Conservation (phyloP, 2,888 invertebrate genomes). For the Platypus cylindrus region DNA sequence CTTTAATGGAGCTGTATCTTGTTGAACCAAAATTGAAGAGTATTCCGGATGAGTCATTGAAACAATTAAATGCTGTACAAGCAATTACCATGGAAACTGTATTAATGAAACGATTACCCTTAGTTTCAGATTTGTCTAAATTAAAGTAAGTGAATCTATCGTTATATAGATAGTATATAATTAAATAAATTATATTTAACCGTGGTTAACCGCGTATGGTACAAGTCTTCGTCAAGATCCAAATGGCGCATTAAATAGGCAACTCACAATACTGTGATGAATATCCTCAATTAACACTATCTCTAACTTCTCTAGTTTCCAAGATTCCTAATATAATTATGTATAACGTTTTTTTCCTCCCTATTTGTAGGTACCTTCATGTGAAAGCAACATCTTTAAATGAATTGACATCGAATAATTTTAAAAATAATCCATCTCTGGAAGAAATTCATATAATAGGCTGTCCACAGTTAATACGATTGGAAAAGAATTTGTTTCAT, state of each 20-base stretch:
- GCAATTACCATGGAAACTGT: slow-evolving; percentile 74
- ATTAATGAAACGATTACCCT: slow-evolving; percentile 60
- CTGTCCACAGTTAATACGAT: slow-evolving; percentile 48
- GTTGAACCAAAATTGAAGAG: slow-evolving; percentile 73
- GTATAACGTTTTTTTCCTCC: neutral
- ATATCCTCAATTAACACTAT: too few relatives aligned
- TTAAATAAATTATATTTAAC: too few relatives aligned
- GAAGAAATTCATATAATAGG: slow-evolving; percentile 65
- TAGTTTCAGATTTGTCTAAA: slow-evolving; percentile 56
- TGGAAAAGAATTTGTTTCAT: slow-evolving; percentile 63
- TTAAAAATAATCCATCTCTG: slow-evolving; percentile 56
- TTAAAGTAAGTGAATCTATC: slow-evolving; percentile 36
- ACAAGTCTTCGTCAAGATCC: too few relatives aligned
- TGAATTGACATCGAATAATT: slow-evolving; percentile 54
- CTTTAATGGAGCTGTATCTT: slow-evolving; percentile 68
- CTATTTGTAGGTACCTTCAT: slow-evolving; percentile 48
- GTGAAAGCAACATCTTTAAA: slow-evolving; percentile 55
- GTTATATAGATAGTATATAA: too few relatives aligned
- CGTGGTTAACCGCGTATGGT: too few relatives aligned
- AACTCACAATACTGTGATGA: neutral
- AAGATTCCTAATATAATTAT: too few relatives aligned
- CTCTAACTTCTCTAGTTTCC: too few relatives aligned
- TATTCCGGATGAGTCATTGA: slow-evolving; percentile 65
- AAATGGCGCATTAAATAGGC: too few relatives aligned
- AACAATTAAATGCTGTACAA: slow-evolving; percentile 60